Evolutionary conservation across 2,113 vertebrate genomes (phyloP).

Genomic region (Halichoerus grypus): DNA sequence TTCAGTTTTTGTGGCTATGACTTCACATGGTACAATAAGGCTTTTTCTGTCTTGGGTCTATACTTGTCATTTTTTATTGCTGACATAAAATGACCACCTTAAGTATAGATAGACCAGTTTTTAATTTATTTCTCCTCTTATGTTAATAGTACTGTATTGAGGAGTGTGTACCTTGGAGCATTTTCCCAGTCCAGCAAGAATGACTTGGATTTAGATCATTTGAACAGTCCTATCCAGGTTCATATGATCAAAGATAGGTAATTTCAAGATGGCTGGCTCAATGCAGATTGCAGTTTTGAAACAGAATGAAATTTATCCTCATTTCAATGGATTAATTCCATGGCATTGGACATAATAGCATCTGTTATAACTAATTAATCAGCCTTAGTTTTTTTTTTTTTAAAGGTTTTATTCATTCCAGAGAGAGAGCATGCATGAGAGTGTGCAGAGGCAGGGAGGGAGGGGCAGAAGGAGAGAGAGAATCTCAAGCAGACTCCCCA

Average conservation of each 20-base stretch:
- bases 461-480: background rate
- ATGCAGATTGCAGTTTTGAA: background rate
- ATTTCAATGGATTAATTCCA: background rate
- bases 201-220: constrained; percentile 44
- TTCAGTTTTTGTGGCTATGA: background rate
- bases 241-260: background rate
- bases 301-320: background rate
- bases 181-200: background rate
- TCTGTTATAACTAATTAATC: background rate
- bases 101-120: background rate
- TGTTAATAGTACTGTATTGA: background rate
- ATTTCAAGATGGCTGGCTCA: constrained; percentile 42
- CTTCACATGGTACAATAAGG: background rate
- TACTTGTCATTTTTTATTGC: background rate
- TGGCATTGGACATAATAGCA: background rate
- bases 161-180: background rate
- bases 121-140: constrained; percentile 33
- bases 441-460: background rate
- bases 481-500: background rate
- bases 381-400: background rate
- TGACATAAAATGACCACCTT: constrained; percentile 26
- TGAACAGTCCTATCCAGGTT: background rate
- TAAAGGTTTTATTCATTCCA: background rate
- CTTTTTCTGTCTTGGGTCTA: background rate
- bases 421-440: background rate